phyloP scores from a whole-genome alignment of 2,797 vertebrate species.

The Martes flavigula region DNA sequence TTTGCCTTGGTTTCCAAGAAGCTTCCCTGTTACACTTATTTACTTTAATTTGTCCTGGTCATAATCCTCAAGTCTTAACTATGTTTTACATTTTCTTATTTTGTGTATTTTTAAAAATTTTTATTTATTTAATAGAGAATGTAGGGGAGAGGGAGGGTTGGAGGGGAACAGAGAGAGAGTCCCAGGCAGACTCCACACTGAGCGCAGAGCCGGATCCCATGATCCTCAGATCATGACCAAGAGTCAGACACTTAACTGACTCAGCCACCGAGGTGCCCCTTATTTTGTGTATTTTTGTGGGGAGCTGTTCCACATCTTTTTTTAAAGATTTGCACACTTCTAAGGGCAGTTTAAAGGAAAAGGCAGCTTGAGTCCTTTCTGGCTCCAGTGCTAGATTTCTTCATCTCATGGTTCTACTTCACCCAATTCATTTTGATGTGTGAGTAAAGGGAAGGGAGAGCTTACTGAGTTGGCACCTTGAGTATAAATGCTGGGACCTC shows the following conservation, averaged over 20 bases:
- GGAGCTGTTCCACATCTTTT: background rate
- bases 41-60: background rate
- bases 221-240: background rate
- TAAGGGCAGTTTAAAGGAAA: background rate
- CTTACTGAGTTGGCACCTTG: background rate
- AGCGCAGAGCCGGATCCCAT: background rate
- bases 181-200: background rate
- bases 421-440: background rate
- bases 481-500: background rate
- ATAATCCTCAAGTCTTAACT: background rate
- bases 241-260: background rate
- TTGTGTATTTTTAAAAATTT: background rate
- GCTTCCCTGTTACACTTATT: background rate
- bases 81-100: slow-evolving; percentile 12
- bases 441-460: background rate
- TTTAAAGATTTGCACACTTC: background rate
- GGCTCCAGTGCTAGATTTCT: background rate
- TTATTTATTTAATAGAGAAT: background rate
- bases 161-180: background rate
- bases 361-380: background rate
- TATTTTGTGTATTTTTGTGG: slow-evolving; percentile 9
- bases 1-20: background rate
- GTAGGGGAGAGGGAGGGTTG: background rate
- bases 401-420: background rate
- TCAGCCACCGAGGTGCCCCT: background rate